These are phyloP conservation scores for Papilio glaucus DNA, from an alignment of 1,140 invertebrate genomes.

Conservation along the genomic window DNA sequence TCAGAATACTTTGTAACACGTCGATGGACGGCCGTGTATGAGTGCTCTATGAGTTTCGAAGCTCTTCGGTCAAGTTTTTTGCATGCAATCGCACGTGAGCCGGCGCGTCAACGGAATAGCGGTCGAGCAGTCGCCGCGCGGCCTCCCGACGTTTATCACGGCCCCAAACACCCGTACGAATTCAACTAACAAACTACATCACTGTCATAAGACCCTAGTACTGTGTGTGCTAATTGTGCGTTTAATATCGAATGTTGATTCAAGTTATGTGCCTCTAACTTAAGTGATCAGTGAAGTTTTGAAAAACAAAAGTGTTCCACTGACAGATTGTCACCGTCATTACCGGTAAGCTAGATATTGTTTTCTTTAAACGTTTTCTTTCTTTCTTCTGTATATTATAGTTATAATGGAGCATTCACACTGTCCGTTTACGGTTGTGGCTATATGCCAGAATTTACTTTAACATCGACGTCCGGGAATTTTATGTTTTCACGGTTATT, in stretches of 20 bases:
- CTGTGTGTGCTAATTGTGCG: constrained; percentile 49
- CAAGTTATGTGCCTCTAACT: constrained; percentile 72
- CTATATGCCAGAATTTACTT: constrained; percentile 70
- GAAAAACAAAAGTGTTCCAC: constrained; percentile 61
- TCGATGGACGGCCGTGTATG: not conserved
- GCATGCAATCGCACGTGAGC: constrained; percentile 73
- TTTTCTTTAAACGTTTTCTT: not conserved
- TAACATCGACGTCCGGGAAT: constrained; percentile 59
- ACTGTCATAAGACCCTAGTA: constrained; percentile 31
- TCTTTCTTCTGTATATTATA: not conserved
- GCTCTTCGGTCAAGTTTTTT: constrained; percentile 71
- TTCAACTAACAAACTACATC: constrained; percentile 47
- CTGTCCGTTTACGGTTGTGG: constrained; percentile 48
- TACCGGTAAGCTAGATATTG: constrained; percentile 46
- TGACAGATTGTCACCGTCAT: constrained; percentile 42
- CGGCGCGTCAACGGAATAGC: constrained; percentile 66
- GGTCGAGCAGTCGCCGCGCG: constrained; percentile 65
- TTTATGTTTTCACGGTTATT: constrained; percentile 66
- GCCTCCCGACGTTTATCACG: constrained; percentile 72
- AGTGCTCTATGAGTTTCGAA: constrained; percentile 53
- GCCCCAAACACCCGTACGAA: constrained; percentile 49
- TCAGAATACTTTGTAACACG: not conserved
- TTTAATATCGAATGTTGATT: constrained; percentile 52
- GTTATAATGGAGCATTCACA: constrained; percentile 24
- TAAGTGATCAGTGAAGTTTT: constrained; percentile 51